These are phyloP conservation scores for Hippocampus comes DNA, from an alignment of 2,113 vertebrate genomes.

Conservation along the genomic window DNA sequence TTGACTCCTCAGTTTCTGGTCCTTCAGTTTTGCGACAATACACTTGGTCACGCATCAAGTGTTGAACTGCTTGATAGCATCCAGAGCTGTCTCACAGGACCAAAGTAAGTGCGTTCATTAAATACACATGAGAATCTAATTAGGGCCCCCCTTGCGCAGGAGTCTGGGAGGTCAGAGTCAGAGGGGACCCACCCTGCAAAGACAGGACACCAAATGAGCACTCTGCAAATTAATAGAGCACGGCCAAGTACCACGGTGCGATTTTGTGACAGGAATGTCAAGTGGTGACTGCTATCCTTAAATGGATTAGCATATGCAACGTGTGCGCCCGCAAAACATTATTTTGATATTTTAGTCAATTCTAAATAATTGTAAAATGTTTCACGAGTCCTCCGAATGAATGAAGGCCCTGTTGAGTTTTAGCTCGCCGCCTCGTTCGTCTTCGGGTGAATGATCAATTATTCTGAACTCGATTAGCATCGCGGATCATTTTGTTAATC, in stretches of 20 bases:
- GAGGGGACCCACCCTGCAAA: slow-evolving; percentile 45
- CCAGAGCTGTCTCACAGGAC: slow-evolving; percentile 39
- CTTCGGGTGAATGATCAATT: slow-evolving; percentile 31
- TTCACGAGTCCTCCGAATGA: slow-evolving; percentile 47
- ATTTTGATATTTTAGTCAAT: slow-evolving; percentile 41
- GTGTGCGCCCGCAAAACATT: slow-evolving; percentile 46
- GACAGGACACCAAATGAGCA: slow-evolving; percentile 56
- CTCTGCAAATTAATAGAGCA: slow-evolving; percentile 63
- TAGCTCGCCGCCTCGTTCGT: slow-evolving; percentile 31
- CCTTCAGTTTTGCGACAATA: background rate
- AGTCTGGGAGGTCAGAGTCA: slow-evolving; percentile 50
- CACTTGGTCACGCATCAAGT: background rate
- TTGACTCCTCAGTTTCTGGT: slow-evolving; percentile 5
- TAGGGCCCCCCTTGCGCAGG: slow-evolving; percentile 55
- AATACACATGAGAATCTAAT: slow-evolving; percentile 74
- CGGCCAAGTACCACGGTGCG: slow-evolving; percentile 45
- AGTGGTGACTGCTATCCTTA: slow-evolving; percentile 57
- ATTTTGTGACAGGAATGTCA: slow-evolving; percentile 55
- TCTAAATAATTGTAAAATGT: slow-evolving; percentile 44
- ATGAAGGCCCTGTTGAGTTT: slow-evolving; percentile 31
- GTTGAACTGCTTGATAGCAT: slow-evolving; percentile 24
- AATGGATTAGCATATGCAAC: slow-evolving; percentile 51
- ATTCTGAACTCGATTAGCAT: slow-evolving; percentile 43
- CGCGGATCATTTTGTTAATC: slow-evolving; percentile 53
- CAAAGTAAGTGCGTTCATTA: slow-evolving; percentile 64